phyloP scores from a whole-genome alignment of 2,797 vertebrate genomes.

The Peromyscus aztecus region DNA sequence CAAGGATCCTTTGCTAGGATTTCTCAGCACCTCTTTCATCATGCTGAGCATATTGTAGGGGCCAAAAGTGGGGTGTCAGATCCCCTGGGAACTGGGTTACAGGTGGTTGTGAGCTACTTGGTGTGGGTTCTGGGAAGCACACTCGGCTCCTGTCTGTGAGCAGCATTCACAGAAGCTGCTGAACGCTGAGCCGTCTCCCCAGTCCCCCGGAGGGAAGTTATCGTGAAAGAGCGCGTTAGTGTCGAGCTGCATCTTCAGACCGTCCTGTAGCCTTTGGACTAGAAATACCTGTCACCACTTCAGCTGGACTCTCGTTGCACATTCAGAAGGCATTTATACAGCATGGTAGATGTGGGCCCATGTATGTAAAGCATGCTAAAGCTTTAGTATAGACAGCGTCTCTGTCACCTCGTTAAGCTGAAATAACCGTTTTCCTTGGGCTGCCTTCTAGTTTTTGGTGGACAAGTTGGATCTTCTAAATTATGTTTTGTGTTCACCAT shows the following conservation, averaged over 20 bases:
- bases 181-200: too few relatives aligned
- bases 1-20: background rate
- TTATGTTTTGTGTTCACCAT: conserved; percentile 45
- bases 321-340: background rate
- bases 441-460: background rate
- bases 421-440: conserved; percentile 30
- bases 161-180: too few relatives aligned
- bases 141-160: background rate
- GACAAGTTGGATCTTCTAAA: conserved; percentile 46
- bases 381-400: background rate
- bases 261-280: background rate
- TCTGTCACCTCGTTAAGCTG: background rate
- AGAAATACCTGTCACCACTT: background rate
- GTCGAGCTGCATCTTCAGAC: background rate
- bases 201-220: background rate
- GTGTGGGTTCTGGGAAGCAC: background rate
- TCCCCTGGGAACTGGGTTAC: background rate
- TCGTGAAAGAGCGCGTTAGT: background rate
- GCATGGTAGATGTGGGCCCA: background rate
- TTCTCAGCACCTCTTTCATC: background rate
- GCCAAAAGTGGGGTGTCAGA: background rate
- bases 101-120: background rate
- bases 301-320: background rate
- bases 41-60: background rate
- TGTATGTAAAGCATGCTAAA: background rate